Base-by-base conservation (phyloP, 2,113 vertebrate species). In the Choloepus hoffmanni region DNA sequence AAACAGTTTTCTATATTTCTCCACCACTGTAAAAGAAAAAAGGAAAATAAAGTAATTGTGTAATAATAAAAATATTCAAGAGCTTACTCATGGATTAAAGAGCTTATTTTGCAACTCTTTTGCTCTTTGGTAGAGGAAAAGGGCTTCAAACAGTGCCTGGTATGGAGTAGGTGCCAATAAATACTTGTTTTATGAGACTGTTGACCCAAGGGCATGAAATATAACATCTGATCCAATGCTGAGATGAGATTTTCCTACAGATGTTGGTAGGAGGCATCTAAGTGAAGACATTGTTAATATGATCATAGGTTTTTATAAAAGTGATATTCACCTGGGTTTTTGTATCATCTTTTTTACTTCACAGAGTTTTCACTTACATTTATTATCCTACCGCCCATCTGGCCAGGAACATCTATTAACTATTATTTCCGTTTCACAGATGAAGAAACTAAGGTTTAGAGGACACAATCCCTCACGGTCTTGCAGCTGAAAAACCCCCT, bases 1-100 rank as follows among this genome's bases (percentile, higher is more conserved):
- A 58, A 90, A 23, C 7, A 28, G 62, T 88, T 92, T 96, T 96
- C 84, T 86, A 14, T 81, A 86, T 91, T 95, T 82, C 58, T 67
- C 26, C 3, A 65, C 7, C 36, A 73, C 79, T 89, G 60, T 90
- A 94, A 92, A 85, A 24, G 11, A 63, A 24, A 33, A 33, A 36
- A 50, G 16, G 18, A 48, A 68, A 63, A 90, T 40, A 43, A 96
- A 93, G 36, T 33, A 88, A 94, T 82, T 2, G 14, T 15, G 14
- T 50, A 82, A 60, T 67, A 91, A 84, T 86, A 96, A 92, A 94
- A 87, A 83, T 60, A 67, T 30, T 58, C 1, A 89, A 89, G 9
- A 72, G 15, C 11, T 55, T 92, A 78, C 79, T 85, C 33, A 18
- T 16, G 12, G 7, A 79, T 77, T 21, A 58, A 18, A 58, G 55